These are phyloP conservation scores for Rhizoglyphus robini DNA, from an alignment of 1,140 invertebrate species.

Conservation along the genomic window DNA sequence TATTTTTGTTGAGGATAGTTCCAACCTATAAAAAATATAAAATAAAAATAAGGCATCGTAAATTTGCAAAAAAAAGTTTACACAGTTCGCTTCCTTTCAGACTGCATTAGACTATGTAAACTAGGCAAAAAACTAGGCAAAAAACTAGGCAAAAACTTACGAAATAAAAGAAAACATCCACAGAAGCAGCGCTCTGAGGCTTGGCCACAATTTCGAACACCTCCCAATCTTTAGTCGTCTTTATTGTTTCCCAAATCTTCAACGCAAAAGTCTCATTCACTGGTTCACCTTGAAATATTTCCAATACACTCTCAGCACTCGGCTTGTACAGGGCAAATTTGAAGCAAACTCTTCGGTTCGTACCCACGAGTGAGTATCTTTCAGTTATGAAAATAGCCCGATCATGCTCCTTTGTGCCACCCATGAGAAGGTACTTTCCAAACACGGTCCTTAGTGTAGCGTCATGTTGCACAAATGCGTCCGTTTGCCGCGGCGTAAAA, in stretches of 20 bases:
- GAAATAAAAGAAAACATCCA: conserved; percentile 30
- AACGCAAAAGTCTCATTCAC: not conserved
- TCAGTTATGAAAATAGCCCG: not conserved
- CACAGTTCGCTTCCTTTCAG: too few relatives aligned
- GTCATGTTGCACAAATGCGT: not conserved
- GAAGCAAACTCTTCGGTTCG: not conserved
- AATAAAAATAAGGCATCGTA: not conserved
- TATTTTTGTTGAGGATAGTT: not conserved
- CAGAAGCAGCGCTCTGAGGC: not conserved
- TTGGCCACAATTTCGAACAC: conserved; percentile 14
- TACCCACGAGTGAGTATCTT: not conserved
- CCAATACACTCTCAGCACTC: not conserved
- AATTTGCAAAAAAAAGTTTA: too few relatives aligned
- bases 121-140: too few relatives aligned
- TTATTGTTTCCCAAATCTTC: not conserved
- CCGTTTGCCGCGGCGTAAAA: not conserved
- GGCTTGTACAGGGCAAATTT: not conserved
- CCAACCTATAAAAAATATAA: not conserved
- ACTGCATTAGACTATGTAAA: too few relatives aligned
- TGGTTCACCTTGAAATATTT: not conserved
- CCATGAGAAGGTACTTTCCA: not conserved
- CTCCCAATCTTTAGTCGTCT: not conserved
- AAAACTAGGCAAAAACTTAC: conserved; percentile 1
- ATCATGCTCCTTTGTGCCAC: not conserved
- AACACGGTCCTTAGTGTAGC: not conserved